These are phyloP conservation scores for Lysandra coridon DNA, from an alignment of 2,888 invertebrate genomes.

Conservation along the genomic window DNA sequence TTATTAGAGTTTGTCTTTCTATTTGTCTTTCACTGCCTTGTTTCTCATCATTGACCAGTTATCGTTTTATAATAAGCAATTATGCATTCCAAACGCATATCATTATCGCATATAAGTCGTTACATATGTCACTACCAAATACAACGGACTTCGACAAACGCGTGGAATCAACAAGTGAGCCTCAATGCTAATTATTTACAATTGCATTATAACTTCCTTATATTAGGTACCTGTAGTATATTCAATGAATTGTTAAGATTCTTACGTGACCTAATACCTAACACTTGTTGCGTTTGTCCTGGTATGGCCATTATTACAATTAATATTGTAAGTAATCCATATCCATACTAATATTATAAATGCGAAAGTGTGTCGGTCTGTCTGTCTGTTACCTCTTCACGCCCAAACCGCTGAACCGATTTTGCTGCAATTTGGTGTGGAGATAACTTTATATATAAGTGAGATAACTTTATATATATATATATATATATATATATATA, in stretches of 20 bases:
- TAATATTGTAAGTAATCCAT: neutral
- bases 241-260: constrained; percentile 10
- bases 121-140: constrained; percentile 75
- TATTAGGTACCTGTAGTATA: constrained; percentile 30
- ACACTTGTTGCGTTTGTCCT: neutral
- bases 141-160: constrained; percentile 38
- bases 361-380: too few relatives aligned
- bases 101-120: constrained; percentile 32
- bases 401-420: too few relatives aligned
- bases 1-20: too few relatives aligned
- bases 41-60: neutral
- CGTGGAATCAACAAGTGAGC: constrained; percentile 65
- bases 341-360: too few relatives aligned
- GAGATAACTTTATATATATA: too few relatives aligned
- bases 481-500: too few relatives aligned
- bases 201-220: constrained; percentile 54
- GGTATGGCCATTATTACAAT: neutral
- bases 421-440: too few relatives aligned
- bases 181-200: constrained; percentile 65
- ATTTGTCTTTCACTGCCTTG: too few relatives aligned
- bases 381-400: too few relatives aligned
- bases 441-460: too few relatives aligned
- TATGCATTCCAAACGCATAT: neutral
- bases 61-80: neutral
- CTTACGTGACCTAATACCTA: constrained; percentile 14